Percentiles rank a stretch among this genome's conserved stretches.
phyloP scores from a whole-genome alignment of 2,797 vertebrate genomes.

The Trachurus trachurus region DNA sequence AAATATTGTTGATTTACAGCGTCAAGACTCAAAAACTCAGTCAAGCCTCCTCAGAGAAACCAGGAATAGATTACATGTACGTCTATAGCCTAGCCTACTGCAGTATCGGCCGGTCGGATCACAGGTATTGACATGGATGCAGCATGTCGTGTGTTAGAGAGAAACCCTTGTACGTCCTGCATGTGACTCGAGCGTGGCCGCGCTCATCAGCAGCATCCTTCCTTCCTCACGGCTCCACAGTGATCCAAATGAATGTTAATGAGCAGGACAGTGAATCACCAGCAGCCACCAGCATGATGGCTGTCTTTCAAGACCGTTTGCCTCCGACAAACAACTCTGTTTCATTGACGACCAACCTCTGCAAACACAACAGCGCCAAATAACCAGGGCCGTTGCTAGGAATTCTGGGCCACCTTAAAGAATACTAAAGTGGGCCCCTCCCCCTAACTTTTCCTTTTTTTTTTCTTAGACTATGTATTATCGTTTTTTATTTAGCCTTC shows the following conservation, averaged over 20 bases:
- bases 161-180: too few species aligned
- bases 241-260: conserved; percentile 46
- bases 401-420: too few species aligned
- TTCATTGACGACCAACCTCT: conserved; percentile 9
- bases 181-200: neutral
- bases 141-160: conserved; percentile 21
- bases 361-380: neutral
- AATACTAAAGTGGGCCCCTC: too few species aligned
- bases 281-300: conserved; percentile 7
- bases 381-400: conserved; percentile 11
- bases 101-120: conserved; percentile 3
- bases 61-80: conserved; percentile 29
- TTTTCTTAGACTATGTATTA: too few species aligned
- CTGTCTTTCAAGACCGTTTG: conserved; percentile 30
- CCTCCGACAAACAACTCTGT: conserved; percentile 16
- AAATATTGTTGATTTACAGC: conserved; percentile 39
- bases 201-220: conserved; percentile 12
- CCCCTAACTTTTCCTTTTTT: too few species aligned
- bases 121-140: conserved; percentile 16
- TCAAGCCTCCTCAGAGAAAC: conserved; percentile 17
- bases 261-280: conserved; percentile 27
- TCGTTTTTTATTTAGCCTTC: too few species aligned
- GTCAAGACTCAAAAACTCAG: conserved; percentile 40
- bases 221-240: neutral
- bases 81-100: too few species aligned